phyloP scores from a whole-genome alignment of 2,113 vertebrate species.

The Salvelinus namaycush region DNA sequence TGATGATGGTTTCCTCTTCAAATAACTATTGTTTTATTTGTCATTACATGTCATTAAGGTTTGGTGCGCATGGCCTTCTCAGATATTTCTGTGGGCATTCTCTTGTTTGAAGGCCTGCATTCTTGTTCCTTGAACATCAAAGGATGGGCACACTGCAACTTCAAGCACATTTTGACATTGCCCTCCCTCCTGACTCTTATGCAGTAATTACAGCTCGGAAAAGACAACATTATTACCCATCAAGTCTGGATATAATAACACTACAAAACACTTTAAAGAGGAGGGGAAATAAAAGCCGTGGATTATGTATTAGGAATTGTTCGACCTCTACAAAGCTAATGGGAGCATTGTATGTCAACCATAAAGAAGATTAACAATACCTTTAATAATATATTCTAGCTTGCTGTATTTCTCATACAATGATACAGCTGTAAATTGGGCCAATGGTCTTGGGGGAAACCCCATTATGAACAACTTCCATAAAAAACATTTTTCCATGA shows the following conservation, averaged over 20 bases:
- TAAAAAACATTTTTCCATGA: neutral
- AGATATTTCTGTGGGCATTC: conserved; percentile 48
- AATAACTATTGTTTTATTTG: conserved; percentile 53
- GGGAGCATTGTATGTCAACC: conserved; percentile 28
- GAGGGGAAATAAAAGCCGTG: conserved; percentile 68
- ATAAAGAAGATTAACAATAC: conserved; percentile 31
- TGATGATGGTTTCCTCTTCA: conserved; percentile 38
- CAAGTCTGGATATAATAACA: conserved; percentile 70
- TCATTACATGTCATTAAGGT: conserved; percentile 58
- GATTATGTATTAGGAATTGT: conserved; percentile 63
- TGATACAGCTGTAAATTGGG: conserved; percentile 15
- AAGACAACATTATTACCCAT: conserved; percentile 74
- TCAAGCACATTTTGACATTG: conserved; percentile 67
- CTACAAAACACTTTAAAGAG: conserved; percentile 69
- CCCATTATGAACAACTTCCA: neutral
- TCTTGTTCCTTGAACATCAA: conserved; percentile 59
- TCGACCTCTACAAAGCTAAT: conserved; percentile 48
- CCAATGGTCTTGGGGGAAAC: conserved; percentile 5
- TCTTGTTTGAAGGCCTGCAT: conserved; percentile 51
- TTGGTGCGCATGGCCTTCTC: conserved; percentile 37
- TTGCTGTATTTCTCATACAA: conserved; percentile 19
- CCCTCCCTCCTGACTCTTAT: conserved; percentile 67
- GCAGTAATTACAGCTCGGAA: conserved; percentile 76
- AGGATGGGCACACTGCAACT: conserved; percentile 66
- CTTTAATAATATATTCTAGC: conserved; percentile 44